These are phyloP conservation scores for Drosophila meridionalis DNA, from an alignment of 2,888 invertebrate genomes.

Conservation along the genomic window DNA sequence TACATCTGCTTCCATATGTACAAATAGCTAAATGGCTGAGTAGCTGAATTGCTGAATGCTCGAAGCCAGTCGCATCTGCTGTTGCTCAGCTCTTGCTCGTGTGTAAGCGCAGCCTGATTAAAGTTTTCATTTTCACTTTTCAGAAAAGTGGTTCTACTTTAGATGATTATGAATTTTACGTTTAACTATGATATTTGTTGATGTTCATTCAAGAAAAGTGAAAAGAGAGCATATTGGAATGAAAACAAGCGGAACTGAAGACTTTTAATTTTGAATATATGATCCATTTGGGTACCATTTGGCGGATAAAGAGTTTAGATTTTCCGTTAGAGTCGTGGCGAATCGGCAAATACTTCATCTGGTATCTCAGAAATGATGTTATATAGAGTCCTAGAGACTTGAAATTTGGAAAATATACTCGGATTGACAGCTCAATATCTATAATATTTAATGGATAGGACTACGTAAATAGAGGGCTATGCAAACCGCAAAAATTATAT, in stretches of 20 bases:
- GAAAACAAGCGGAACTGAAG: no score
- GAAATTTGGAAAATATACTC: no score
- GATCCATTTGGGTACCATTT: no score
- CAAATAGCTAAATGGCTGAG: not conserved
- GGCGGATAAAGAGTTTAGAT: no score
- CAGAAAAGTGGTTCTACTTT: not conserved
- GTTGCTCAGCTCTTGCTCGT: not conserved
- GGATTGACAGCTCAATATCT: no score
- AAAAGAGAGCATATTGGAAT: not conserved
- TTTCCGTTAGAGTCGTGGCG: not conserved
- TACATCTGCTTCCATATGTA: slow-evolving; percentile 16
- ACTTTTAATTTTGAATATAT: no score
- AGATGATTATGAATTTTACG: not conserved
- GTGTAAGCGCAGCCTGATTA: slow-evolving; percentile 3
- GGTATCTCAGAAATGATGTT: no score
- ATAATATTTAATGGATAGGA: no score
- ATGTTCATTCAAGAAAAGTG: not conserved
- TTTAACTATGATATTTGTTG: not conserved
- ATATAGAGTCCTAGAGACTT: no score
- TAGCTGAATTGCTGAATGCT: not conserved
- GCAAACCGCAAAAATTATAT: no score
- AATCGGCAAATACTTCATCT: not conserved
- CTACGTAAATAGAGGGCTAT: no score
- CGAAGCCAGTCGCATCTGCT: not conserved
- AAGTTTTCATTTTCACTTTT: not conserved